Evolutionary conservation across 2,113 vertebrate genomes (phyloP).

Genomic region (Albula glossodonta): DNA sequence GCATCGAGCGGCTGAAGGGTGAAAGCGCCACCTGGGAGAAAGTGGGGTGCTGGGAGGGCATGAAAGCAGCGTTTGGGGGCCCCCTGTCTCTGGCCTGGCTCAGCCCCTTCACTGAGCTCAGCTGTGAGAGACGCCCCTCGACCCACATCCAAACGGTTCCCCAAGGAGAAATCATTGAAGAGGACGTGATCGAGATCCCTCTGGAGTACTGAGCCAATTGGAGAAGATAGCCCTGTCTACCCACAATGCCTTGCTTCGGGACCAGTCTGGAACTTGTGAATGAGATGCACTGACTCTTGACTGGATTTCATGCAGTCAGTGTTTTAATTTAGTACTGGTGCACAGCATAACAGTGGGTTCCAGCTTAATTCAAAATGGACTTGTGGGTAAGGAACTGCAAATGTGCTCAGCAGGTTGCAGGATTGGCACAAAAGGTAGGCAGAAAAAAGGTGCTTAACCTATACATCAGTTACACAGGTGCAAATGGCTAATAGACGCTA

Average conservation of each 20-base stretch:
- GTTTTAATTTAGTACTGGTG: neutral
- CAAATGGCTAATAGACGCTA: neutral
- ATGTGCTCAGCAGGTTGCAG: neutral
- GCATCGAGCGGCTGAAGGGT: slow-evolving; percentile 89
- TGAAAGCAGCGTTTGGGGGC: slow-evolving; percentile 80
- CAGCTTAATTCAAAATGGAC: neutral
- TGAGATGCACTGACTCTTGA: neutral
- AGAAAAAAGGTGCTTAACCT: neutral
- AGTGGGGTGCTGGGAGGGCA: slow-evolving; percentile 72
- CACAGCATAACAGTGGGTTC: neutral
- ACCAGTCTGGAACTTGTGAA: neutral
- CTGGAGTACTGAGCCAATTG: slow-evolving; percentile 43
- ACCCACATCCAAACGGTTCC: slow-evolving; percentile 41
- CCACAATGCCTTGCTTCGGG: neutral
- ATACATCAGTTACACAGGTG: neutral
- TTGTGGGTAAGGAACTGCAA: neutral
- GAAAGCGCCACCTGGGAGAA: slow-evolving; percentile 80
- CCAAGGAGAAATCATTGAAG: slow-evolving; percentile 69
- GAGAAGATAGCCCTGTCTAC: neutral
- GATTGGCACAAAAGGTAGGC: neutral
- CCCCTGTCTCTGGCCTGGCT: slow-evolving; percentile 80
- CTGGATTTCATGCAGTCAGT: neutral
- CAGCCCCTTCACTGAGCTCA: slow-evolving; percentile 80
- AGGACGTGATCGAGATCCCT: slow-evolving; percentile 72
- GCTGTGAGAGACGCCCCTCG: slow-evolving; percentile 40